Conservation (phyloP, 2,797 vertebrate genomes). For the Amazona finschi region DNA sequence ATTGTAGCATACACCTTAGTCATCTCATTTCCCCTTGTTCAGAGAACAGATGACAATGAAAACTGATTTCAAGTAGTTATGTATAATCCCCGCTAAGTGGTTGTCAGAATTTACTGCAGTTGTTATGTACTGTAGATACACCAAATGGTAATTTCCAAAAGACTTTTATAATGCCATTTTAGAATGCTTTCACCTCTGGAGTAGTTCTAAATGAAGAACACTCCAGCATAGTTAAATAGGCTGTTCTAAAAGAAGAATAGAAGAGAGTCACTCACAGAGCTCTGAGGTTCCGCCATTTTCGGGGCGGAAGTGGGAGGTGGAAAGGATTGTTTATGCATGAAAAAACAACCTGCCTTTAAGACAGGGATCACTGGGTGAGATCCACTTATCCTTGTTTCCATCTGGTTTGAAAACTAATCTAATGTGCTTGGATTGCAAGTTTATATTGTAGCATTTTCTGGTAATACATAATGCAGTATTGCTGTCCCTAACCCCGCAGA, state of each 20-base stretch:
- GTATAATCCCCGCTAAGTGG: background rate
- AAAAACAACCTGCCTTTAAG: background rate
- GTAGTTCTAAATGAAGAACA: background rate
- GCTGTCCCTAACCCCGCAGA: background rate
- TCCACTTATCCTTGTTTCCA: background rate
- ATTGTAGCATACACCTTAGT: background rate
- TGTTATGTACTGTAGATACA: background rate
- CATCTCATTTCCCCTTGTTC: background rate
- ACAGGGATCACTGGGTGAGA: background rate
- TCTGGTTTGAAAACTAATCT: background rate
- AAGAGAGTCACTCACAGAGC: background rate
- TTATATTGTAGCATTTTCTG: background rate
- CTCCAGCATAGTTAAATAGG: background rate
- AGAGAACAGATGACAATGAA: background rate
- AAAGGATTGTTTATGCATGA: background rate
- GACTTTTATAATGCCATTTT: background rate
- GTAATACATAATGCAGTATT: background rate
- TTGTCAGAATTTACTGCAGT: conserved; percentile 1
- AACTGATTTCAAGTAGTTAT: background rate
- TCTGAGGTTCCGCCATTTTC: background rate
- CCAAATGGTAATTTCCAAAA: background rate
- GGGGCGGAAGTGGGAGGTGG: background rate
- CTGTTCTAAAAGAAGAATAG: background rate
- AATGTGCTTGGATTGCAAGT: background rate
- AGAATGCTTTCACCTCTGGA: background rate